These are phyloP conservation scores for Copidosoma floridanum DNA, from an alignment of 1,140 invertebrate genomes.

Conservation along the genomic window DNA sequence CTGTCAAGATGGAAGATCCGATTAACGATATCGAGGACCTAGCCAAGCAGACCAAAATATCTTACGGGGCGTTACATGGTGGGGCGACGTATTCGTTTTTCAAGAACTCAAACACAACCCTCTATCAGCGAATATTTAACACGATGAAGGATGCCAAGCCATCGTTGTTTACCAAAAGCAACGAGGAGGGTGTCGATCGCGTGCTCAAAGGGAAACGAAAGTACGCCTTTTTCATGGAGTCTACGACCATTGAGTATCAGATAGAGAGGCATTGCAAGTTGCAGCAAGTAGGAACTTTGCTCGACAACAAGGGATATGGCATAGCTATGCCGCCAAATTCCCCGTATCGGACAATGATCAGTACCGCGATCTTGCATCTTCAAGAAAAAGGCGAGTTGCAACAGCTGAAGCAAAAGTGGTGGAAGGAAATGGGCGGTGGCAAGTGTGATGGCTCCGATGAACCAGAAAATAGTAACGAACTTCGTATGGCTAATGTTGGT, in stretches of 20 bases:
- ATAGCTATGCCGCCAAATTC: slow-evolving; percentile 74
- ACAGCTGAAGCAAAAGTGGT: slow-evolving; percentile 82
- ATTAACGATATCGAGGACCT: slow-evolving; percentile 87
- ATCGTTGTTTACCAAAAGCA: slow-evolving; percentile 75
- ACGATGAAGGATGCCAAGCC: slow-evolving; percentile 79
- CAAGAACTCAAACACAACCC: slow-evolving; percentile 66
- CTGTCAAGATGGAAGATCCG: slow-evolving; percentile 79
- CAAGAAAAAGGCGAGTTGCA: slow-evolving; percentile 77
- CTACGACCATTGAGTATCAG: slow-evolving; percentile 65
- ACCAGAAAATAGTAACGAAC: slow-evolving; percentile 47
- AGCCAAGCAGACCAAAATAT: slow-evolving; percentile 83
- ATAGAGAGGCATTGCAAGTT: slow-evolving; percentile 71
- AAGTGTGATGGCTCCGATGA: slow-evolving; percentile 52
- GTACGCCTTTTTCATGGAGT: slow-evolving; percentile 75
- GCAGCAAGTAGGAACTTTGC: slow-evolving; percentile 71
- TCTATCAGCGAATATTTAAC: slow-evolving; percentile 76
- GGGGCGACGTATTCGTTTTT: slow-evolving; percentile 65
- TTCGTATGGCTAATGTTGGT: slow-evolving; percentile 80
- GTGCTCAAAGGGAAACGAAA: slow-evolving; percentile 66
- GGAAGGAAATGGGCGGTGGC: slow-evolving; percentile 63
- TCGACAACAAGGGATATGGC: slow-evolving; percentile 80
- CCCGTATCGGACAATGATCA: slow-evolving; percentile 69
- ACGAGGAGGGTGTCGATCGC: slow-evolving; percentile 81
- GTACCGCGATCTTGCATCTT: slow-evolving; percentile 72
- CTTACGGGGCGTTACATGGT: slow-evolving; percentile 75